Evolutionary conservation across 2,888 invertebrate species (phyloP).

Genomic region (Lypha dubia): DNA sequence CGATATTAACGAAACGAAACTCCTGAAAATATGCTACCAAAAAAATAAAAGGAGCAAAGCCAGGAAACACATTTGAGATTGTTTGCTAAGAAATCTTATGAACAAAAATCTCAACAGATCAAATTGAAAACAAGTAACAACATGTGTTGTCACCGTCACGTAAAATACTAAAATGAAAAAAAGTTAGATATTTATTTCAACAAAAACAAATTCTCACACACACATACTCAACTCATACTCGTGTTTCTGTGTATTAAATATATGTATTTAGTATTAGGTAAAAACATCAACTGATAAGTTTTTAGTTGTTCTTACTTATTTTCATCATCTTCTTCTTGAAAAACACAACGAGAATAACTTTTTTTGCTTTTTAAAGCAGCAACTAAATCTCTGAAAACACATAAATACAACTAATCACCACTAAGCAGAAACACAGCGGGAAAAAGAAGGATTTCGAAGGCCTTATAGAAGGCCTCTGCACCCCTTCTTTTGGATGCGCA

Average conservation of each 20-base stretch:
- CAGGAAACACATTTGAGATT: slow-evolving; percentile 1
- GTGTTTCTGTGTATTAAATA: background rate
- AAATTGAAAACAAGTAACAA: slow-evolving; percentile 61
- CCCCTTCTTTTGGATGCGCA: too few species aligned
- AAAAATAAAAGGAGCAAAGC: background rate
- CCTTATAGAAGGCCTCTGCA: too few species aligned
- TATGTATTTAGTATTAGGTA: slow-evolving; percentile 14
- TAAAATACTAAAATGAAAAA: slow-evolving; percentile 32
- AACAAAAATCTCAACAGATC: slow-evolving; percentile 65
- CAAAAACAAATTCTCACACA: background rate
- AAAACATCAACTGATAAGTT: slow-evolving; percentile 16
- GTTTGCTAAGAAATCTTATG: slow-evolving; percentile 55
- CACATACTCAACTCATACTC: background rate
- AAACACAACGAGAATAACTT: background rate
- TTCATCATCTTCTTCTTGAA: too few species aligned
- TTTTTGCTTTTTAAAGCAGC: slow-evolving; percentile 2
- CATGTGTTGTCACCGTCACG: slow-evolving; percentile 69
- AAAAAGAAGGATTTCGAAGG: too few species aligned
- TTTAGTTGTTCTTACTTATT: background rate
- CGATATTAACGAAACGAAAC: slow-evolving; percentile 20
- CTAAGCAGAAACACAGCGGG: too few species aligned
- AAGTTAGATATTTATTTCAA: background rate
- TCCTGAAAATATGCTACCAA: slow-evolving; percentile 29
- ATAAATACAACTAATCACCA: slow-evolving; percentile 48
- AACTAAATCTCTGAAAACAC: slow-evolving; percentile 30